phyloP scores from a whole-genome alignment of 1,140 invertebrate species.

The Gryon sp. region DNA sequence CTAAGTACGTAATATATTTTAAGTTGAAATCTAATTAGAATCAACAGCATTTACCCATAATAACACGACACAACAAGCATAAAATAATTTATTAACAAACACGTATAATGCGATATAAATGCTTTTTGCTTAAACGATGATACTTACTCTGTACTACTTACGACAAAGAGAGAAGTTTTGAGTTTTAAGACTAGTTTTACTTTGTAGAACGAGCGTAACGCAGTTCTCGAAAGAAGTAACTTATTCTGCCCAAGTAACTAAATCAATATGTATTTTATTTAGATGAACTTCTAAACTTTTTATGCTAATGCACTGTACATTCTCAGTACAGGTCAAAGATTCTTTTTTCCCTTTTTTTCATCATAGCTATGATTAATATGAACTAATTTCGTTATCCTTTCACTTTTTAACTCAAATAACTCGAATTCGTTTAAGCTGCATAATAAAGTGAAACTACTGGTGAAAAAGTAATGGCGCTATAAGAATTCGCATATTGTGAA shows the following conservation, averaged over 20 bases:
- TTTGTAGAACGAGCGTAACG: constrained; percentile 47
- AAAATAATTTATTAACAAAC: constrained; percentile 13
- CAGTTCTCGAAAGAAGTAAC: constrained; percentile 36
- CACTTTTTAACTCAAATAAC: too few species aligned
- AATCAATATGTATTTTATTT: constrained; percentile 40
- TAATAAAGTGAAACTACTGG: too few species aligned
- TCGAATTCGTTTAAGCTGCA: too few species aligned
- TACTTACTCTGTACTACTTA: constrained; percentile 42
- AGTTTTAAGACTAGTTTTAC: constrained; percentile 48
- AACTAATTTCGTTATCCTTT: too few species aligned
- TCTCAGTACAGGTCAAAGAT: constrained; percentile 7
- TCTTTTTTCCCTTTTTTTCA: too few species aligned
- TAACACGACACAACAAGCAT: too few species aligned
- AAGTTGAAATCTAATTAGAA: too few species aligned
- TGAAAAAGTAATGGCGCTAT: too few species aligned
- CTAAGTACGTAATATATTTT: too few species aligned
- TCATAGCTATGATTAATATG: too few species aligned
- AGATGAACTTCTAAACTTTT: constrained; percentile 23
- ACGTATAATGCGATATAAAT: constrained; percentile 29
- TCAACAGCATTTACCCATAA: too few species aligned
- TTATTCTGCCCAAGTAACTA: constrained; percentile 39
- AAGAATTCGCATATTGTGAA: too few species aligned
- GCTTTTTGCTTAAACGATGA: constrained; percentile 37
- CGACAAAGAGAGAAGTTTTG: constrained; percentile 33
- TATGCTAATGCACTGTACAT: constrained; percentile 29